Percentiles rank a stretch among this genome's conserved stretches.
Conservation (phyloP, 2,888 invertebrate species). For the Allacma fusca region DNA sequence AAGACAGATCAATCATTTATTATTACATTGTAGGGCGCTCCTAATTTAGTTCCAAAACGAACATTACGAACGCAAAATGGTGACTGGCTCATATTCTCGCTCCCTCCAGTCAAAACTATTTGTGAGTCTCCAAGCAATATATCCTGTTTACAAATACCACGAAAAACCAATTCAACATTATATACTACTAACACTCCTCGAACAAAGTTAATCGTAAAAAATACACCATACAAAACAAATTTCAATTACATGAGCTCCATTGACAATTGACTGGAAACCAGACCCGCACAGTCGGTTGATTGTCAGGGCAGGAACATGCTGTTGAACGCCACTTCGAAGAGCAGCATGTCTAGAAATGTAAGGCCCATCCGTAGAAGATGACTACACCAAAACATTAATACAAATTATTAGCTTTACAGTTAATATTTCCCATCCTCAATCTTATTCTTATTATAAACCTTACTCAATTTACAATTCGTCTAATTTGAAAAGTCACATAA, state of each 20-base stretch:
- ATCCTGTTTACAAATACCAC: constrained; percentile 70
- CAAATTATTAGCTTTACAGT: constrained; percentile 14
- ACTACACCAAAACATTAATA: constrained; percentile 70
- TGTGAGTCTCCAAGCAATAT: constrained; percentile 84
- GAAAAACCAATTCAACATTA: neutral
- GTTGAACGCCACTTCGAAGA: constrained; percentile 83
- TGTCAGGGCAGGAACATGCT: constrained; percentile 82
- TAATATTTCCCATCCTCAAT: neutral
- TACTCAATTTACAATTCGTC: too few relatives aligned
- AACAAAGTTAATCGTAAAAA: too few relatives aligned
- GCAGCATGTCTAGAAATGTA: constrained; percentile 89
- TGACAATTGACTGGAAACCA: constrained; percentile 94
- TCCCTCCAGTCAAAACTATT: constrained; percentile 87
- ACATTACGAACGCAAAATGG: constrained; percentile 81
- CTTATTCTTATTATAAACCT: too few relatives aligned
- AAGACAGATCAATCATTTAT: too few relatives aligned
- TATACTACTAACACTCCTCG: neutral
- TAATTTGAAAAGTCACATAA: too few relatives aligned
- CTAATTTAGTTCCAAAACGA: constrained; percentile 88
- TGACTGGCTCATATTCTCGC: constrained; percentile 92
- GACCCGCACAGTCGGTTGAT: constrained; percentile 96
- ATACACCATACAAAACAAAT: too few relatives aligned
- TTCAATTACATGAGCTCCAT: constrained; percentile 79
- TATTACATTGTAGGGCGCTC: constrained; percentile 69
- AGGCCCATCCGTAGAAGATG: constrained; percentile 79